Conservation (phyloP, 2,113 vertebrate genomes). For the Gambusia affinis region DNA sequence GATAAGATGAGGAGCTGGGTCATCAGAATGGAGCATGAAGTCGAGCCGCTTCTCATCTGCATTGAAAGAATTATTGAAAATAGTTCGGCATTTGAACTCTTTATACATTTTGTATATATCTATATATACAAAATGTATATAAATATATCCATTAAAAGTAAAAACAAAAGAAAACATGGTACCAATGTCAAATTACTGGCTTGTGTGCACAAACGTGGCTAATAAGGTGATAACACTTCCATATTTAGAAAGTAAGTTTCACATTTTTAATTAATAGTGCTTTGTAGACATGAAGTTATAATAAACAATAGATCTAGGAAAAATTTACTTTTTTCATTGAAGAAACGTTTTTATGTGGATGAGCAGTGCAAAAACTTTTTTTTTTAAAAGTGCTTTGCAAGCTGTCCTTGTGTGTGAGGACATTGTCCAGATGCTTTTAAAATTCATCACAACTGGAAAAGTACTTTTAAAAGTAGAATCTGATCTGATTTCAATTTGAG, state of each 20-base stretch:
- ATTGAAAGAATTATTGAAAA: background rate
- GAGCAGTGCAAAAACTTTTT: background rate
- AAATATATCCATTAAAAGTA: too few species aligned
- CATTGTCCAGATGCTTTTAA: background rate
- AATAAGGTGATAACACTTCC: too few species aligned
- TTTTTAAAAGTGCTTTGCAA: too few species aligned
- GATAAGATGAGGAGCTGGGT: background rate
- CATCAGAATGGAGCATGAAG: too few species aligned
- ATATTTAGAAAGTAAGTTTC: too few species aligned
- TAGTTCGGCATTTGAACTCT: background rate
- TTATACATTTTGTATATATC: too few species aligned
- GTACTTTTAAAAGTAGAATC: background rate
- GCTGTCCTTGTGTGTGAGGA: background rate
- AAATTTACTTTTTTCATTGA: background rate
- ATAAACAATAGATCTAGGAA: background rate
- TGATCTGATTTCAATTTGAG: background rate
- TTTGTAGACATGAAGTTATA: too few species aligned
- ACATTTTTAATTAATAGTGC: too few species aligned
- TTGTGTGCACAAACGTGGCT: too few species aligned
- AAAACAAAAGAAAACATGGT: background rate
- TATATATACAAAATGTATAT: too few species aligned
- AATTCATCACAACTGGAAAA: slow-evolving; percentile 2
- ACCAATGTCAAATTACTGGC: too few species aligned
- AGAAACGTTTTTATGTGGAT: background rate
- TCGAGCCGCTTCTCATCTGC: too few species aligned